Base-by-base conservation (phyloP, 2,113 vertebrate genomes). In the Passer montanus region DNA sequence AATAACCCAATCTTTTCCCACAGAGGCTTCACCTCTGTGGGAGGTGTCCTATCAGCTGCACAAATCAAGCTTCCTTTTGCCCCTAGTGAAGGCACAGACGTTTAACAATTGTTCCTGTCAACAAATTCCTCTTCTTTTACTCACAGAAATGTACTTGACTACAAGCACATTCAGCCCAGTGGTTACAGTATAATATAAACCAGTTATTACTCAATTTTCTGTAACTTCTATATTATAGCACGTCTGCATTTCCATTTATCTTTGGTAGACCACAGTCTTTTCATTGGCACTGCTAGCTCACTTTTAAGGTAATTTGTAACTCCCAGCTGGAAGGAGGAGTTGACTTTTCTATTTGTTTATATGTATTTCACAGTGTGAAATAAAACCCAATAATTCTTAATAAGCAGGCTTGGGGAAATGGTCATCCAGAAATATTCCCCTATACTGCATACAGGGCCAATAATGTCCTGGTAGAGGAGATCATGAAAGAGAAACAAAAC, bases 141-240 rank as follows among this genome's bases (percentile, higher is more conserved):
- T 85, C 91, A 90, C 12, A 86, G 30, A 88, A 91, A 86, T 68
- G 52, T 1, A 37, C 47, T 85, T 88, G 50, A 86, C 87, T 88
- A 83, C 1, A 3, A 89, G 63, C 24, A 91, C 26, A 21, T 55
- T 55, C 70, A 95, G 68, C 31, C 22, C 23, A 64, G 85, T 50
- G 88, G 90, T 97, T 94, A 88, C 1, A 4, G 35, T 27, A 49
- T 49, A 92, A 94, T 15, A 18, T 5, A 92, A 92, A 81, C 35
- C 31, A 60, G 52, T 60, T 78, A 97, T 96, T 94, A 95, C 43
- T 74, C 85, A 89, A 84, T 95, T 93, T 90, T 91, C 60, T 89
- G 23, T 75, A 88, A 90, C 72, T 86, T 63, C 59, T 41, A 59
- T 84, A 90, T 86, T 93, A 90, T 4, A 90, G 75, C 15, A 78